Base-by-base conservation (phyloP, 1,140 invertebrate species). In the Papilio polytes region DNA sequence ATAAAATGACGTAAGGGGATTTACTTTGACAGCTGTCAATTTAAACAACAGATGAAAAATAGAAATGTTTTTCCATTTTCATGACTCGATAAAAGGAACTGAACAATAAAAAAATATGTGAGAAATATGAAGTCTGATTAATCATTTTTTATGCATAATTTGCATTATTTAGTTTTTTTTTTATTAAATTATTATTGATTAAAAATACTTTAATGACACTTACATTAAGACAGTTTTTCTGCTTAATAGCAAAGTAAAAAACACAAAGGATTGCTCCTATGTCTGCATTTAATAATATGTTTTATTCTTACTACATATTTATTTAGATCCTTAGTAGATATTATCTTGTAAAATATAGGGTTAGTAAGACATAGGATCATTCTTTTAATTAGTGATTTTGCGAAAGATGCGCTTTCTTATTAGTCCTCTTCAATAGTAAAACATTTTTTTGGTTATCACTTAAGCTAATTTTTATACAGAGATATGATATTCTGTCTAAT, bases 121-220 rank as follows among this genome's bases (percentile, higher is more conserved):
- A 85, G 81, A 86, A 84, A 86, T 84, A 88, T 88, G 84, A 78
- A 78, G 56, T 59, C 76, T 78, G 76, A 20, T 78, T 31, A 77
- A 56, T 26, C 20, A 7, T 41, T 41, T 8, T 48, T 48, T 48
- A 10, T 3, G 13, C 0, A 48, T 10, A 10, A 48, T 48, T 48
- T 10, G 46, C 12, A 36, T 48, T 48, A 13, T 48, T 15, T 48
- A 48, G 51, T 18, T 15, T 18, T 7, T 26, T n/a, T 36, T 77
- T 77, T 20, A 53, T n/a, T 22, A 41, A 77, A 36, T 31, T 56
- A n/a, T 31, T 26, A 8, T 31, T 3, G 2, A 36, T 53, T 53
- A 53, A 77, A 20, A 53, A 56, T 53, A 56, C 20, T 77, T 56
- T 22, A 9, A 20, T 46, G 66, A 41, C 66, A 76, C 78, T 15